A percentile compares a stretch with the other conserved stretches of the same genome.
These are phyloP conservation scores for Lepidocolaptes lacrymiger DNA, from an alignment of 2,797 vertebrate genomes.

Conservation along the genomic window DNA sequence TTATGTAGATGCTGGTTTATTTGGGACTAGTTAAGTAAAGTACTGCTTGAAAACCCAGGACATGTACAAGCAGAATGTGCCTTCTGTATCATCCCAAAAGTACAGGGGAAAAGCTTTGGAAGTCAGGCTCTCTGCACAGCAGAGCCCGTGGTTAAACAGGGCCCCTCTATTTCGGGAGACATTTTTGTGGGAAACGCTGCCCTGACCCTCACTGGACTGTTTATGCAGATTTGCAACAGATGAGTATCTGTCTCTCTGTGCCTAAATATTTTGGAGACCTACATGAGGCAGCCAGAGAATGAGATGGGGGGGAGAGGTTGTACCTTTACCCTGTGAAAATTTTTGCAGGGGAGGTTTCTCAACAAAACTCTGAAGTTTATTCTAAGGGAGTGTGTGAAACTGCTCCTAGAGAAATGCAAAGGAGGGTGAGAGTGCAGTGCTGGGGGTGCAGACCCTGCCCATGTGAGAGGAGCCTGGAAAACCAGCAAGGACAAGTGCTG, in stretches of 20 bases:
- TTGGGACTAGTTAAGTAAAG: background rate
- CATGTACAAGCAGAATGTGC: background rate
- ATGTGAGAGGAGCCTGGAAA: background rate
- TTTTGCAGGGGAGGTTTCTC: background rate
- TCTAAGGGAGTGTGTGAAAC: background rate
- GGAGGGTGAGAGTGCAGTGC: background rate
- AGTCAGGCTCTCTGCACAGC: fast-evolving
- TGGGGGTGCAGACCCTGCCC: background rate
- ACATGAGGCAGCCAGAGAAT: background rate
- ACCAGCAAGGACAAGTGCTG: background rate
- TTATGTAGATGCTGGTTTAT: background rate
- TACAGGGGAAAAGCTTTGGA: background rate
- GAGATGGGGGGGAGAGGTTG: background rate
- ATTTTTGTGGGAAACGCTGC: background rate
- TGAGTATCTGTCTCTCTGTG: background rate
- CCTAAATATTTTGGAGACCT: background rate
- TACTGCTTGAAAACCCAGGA: background rate
- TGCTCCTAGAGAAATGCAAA: background rate
- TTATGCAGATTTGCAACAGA: background rate
- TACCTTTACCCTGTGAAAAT: background rate
- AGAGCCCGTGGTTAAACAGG: background rate
- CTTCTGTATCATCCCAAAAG: background rate
- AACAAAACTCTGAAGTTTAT: background rate
- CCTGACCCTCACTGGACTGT: background rate
- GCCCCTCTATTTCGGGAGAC: background rate